Percentiles rank a stretch among this genome's conserved stretches.
These are phyloP conservation scores for Hirtodrosophila histrioides DNA, from an alignment of 2,888 invertebrate genomes.

Conservation along the genomic window DNA sequence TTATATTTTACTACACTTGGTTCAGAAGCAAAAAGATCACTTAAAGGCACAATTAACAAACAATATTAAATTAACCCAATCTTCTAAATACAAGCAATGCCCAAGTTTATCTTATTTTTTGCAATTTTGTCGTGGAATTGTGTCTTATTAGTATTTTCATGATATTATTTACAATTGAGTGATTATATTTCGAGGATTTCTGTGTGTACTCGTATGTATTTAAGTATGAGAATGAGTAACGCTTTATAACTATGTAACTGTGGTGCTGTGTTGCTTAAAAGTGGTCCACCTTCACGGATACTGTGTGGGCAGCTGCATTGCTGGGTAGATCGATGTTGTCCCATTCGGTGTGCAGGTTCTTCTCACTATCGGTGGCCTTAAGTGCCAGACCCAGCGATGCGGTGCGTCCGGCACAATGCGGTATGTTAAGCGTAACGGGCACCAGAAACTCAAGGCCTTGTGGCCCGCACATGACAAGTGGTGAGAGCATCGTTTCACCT, in stretches of 20 bases:
- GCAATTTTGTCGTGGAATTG: constrained; percentile 54
- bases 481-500: constrained; percentile 98
- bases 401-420: constrained; percentile 92
- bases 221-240: constrained; percentile 33
- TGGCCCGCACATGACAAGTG: constrained; percentile 98
- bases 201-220: constrained; percentile 12
- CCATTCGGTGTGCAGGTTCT: constrained; percentile 93
- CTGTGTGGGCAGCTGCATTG: constrained; percentile 93
- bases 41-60: constrained; percentile 76
- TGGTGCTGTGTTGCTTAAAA: constrained; percentile 86
- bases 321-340: constrained; percentile 93
- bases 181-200: constrained; percentile 22
- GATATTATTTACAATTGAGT: constrained; percentile 61
- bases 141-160: constrained; percentile 43
- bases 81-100: constrained; percentile 53
- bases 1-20: constrained; percentile 38
- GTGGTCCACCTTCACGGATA: constrained; percentile 96
- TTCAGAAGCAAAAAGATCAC: constrained; percentile 57
- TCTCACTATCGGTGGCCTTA: constrained; percentile 92
- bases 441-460: constrained; percentile 94
- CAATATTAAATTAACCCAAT: constrained; percentile 58
- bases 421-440: constrained; percentile 95
- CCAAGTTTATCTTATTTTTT: constrained; percentile 33
- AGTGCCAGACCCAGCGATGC: constrained; percentile 91
- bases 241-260: constrained; percentile 36